Conservation (phyloP, 2,888 invertebrate species). For the Osmoderma eremita region DNA sequence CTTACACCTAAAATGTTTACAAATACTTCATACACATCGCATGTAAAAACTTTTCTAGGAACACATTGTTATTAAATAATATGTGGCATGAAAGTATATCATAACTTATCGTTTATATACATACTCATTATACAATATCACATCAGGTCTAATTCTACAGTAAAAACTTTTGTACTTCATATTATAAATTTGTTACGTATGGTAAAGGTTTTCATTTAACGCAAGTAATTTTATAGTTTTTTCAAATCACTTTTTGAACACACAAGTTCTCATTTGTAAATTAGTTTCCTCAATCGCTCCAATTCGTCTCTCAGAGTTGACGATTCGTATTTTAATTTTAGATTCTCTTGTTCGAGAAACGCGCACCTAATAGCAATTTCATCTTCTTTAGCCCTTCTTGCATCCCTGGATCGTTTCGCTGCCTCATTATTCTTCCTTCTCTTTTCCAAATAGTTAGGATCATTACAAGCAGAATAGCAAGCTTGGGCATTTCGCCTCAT, state of each 20-base stretch:
- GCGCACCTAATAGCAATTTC: conserved; percentile 90
- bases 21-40: conserved; percentile 2
- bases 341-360: conserved; percentile 86
- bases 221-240: no score
- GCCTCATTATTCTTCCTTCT: conserved; percentile 93
- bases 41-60: conserved; percentile 8
- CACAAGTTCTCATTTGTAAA: conserved; percentile 37
- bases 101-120: neutral
- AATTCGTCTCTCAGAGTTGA: conserved; percentile 52
- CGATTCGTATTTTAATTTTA: conserved; percentile 76
- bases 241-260: no score
- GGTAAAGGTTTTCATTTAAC: no score
- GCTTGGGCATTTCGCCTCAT: conserved; percentile 69
- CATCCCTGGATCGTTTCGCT: conserved; percentile 92
- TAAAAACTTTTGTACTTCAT: neutral
- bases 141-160: neutral
- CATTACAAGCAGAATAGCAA: conserved; percentile 59
- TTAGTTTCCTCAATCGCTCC: conserved; percentile 50
- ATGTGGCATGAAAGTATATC: no score
- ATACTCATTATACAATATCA: conserved; percentile 2
- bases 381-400: conserved; percentile 89
- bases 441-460: conserved; percentile 88
- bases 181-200: no score
- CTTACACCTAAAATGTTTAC: neutral
- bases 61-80: neutral